Evolutionary conservation across 2,888 invertebrate genomes (phyloP).

Genomic region (Apodemia mormo): DNA sequence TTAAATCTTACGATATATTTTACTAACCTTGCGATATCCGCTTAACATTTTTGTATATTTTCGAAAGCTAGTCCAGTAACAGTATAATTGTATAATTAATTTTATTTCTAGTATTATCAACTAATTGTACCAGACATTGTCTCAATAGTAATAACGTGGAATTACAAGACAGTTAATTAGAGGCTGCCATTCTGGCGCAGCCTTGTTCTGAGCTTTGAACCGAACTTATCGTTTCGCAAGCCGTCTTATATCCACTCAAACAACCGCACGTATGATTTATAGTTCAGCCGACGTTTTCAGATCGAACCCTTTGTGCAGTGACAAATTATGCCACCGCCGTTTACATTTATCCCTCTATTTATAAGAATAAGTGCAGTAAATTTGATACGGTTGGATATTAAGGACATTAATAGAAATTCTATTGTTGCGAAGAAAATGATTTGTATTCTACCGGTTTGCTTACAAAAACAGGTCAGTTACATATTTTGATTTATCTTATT

Average conservation of each 20-base stretch:
- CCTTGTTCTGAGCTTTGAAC: slow-evolving; percentile 55
- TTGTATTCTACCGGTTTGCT: slow-evolving; percentile 28
- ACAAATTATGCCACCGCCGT: slow-evolving; percentile 70
- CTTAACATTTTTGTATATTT: background rate
- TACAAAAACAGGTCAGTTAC: slow-evolving; percentile 24
- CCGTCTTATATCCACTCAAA: slow-evolving; percentile 58
- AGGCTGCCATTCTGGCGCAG: slow-evolving; percentile 60
- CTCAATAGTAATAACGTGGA: slow-evolving; percentile 60
- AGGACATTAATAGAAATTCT: slow-evolving; percentile 33
- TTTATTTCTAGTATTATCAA: slow-evolving; percentile 11
- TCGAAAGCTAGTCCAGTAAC: background rate
- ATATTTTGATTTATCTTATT: slow-evolving; percentile 24
- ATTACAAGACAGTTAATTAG: slow-evolving; percentile 78
- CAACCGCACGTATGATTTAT: slow-evolving; percentile 71
- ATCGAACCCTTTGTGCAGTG: slow-evolving; percentile 70
- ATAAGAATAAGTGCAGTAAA: slow-evolving; percentile 32
- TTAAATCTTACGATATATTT: too few species aligned
- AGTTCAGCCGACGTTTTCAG: slow-evolving; percentile 49
- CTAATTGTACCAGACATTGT: slow-evolving; percentile 29
- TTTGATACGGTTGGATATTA: slow-evolving; percentile 32
- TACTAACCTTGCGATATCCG: too few species aligned
- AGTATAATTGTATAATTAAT: background rate
- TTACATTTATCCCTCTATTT: slow-evolving; percentile 54
- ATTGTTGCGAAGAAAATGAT: slow-evolving; percentile 35
- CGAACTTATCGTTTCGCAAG: slow-evolving; percentile 65